phyloP scores from a whole-genome alignment of 64 coral and sea anemone genomes.

The Pocillopora damicornis region DNA sequence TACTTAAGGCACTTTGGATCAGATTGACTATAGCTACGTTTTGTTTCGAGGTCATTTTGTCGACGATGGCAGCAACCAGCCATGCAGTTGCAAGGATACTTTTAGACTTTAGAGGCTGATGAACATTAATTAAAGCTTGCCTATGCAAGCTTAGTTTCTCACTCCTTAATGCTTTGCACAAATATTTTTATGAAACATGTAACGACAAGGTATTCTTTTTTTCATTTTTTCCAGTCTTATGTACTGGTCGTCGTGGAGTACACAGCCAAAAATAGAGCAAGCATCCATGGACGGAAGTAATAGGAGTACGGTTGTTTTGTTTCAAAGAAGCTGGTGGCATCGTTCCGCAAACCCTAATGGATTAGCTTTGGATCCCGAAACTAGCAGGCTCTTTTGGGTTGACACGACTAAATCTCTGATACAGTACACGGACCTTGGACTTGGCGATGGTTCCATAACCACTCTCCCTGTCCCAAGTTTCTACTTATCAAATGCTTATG shows the following conservation, averaged over 20 bases:
- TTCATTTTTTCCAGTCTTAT: background rate
- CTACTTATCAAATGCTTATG: background rate
- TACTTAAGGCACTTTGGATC: no score
- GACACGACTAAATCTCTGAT: slow-evolving; percentile 8
- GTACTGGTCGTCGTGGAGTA: slow-evolving; percentile 10
- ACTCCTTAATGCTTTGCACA: no score
- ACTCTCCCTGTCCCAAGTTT: background rate
- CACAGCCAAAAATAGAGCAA: background rate
- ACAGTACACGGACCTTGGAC: slow-evolving; percentile 21
- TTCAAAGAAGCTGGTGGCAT: background rate
- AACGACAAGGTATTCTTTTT: background rate
- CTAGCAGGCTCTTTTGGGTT: slow-evolving; percentile 15
- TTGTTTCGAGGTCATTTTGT: no score
- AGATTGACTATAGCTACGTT: no score
- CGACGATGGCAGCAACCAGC: no score
- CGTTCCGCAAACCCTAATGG: background rate
- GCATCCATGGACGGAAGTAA: slow-evolving; percentile 12
- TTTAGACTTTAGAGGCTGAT: no score
- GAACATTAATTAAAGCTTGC: no score
- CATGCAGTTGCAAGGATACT: no score
- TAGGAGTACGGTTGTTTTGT: background rate
- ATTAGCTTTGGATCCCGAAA: slow-evolving; percentile 17
- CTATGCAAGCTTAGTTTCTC: no score
- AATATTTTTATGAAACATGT: no score
- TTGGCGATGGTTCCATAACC: background rate